Conservation (phyloP, 2,888 invertebrate species). For the Tetheella fluctuosa region DNA sequence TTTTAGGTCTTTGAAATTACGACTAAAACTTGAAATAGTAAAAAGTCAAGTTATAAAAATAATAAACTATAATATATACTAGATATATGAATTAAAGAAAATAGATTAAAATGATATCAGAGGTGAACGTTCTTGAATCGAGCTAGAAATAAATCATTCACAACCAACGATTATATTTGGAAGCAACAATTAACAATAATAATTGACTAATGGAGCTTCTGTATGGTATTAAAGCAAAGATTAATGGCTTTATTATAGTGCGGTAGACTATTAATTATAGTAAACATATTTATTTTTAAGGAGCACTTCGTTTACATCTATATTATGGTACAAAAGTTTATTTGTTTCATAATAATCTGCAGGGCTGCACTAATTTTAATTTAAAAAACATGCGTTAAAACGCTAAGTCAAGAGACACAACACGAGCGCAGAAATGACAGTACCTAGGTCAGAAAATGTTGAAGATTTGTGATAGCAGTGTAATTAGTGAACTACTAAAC, state of each 20-base stretch:
- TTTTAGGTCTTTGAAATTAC: too few species aligned
- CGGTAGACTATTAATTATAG: slow-evolving; percentile 13
- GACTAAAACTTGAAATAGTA: too few species aligned
- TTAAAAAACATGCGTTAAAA: too few species aligned
- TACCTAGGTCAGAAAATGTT: too few species aligned
- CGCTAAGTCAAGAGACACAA: too few species aligned
- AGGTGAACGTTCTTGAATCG: slow-evolving; percentile 15
- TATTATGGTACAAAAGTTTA: slow-evolving; percentile 14
- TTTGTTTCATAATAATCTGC: too few species aligned
- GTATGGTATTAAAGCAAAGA: slow-evolving; percentile 3
- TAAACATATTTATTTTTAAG: background rate
- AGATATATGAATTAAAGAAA: background rate
- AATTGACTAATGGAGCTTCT: slow-evolving; percentile 24
- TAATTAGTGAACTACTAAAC: too few species aligned
- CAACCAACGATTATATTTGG: slow-evolving; percentile 32
- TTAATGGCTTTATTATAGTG: slow-evolving; percentile 28
- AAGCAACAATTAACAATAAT: slow-evolving; percentile 41
- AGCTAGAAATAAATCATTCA: slow-evolving; percentile 21
- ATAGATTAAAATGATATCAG: background rate
- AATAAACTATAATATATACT: too few species aligned
- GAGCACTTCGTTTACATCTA: slow-evolving; percentile 26
- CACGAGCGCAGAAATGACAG: too few species aligned
- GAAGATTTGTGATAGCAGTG: too few species aligned
- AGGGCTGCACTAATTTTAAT: too few species aligned
- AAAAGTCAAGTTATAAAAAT: background rate